A percentile compares a stretch with the other conserved stretches of the same genome.
Evolutionary conservation across 2,797 vertebrate species (phyloP).

Genomic region (Amazonetta brasiliensis): DNA sequence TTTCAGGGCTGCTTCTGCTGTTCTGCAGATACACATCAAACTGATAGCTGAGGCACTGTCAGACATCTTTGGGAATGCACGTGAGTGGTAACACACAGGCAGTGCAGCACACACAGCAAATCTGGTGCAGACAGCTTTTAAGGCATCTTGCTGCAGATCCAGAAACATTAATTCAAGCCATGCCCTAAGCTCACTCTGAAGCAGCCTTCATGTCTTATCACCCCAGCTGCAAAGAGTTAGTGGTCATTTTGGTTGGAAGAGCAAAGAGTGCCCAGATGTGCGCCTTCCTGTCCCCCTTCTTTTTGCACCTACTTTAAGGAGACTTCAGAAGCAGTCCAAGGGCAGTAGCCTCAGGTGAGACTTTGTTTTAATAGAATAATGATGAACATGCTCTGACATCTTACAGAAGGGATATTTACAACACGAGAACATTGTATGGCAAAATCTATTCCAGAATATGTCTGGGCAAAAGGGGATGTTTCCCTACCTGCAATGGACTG

Average conservation of each 20-base stretch:
- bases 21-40: not conserved
- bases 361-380: not conserved
- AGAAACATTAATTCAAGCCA: not conserved
- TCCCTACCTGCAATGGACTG: not conserved
- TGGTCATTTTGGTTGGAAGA: not conserved
- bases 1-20: not conserved
- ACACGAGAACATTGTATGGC: fast-evolving
- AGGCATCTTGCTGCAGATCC: not conserved
- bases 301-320: not conserved
- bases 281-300: not conserved
- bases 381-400: not conserved
- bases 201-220: not conserved
- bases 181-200: not conserved
- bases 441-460: not conserved
- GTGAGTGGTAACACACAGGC: not conserved
- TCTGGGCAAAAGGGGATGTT: not conserved
- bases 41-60: not conserved
- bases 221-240: not conserved
- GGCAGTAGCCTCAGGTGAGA: not conserved
- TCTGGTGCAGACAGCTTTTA: not conserved
- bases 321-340: not conserved
- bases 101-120: not conserved
- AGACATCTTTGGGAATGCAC: not conserved
- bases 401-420: not conserved
- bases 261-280: not conserved